A percentile compares a stretch with the other conserved stretches of the same genome.
Evolutionary conservation across 2,888 invertebrate genomes (phyloP).

Genomic region (Griposia aprilina): DNA sequence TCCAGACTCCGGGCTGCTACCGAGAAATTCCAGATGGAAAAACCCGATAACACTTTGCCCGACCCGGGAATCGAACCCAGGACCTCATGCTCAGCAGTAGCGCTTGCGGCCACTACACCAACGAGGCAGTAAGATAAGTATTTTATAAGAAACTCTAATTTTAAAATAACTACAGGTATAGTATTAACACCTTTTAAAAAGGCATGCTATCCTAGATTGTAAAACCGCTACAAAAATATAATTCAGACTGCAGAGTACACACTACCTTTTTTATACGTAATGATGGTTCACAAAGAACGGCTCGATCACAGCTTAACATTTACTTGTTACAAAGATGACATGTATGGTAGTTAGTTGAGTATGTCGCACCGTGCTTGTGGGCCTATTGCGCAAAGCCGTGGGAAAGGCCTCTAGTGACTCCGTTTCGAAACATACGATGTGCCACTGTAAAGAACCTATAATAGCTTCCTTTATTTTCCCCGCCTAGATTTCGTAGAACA

Average conservation of each 20-base stretch:
- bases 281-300: constrained; percentile 7
- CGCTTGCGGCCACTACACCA: too few relatives aligned
- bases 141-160: neutral
- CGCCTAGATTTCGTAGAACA: constrained; percentile 33
- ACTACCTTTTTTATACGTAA: neutral
- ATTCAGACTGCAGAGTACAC: neutral
- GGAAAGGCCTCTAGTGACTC: constrained; percentile 67
- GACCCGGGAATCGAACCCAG: too few relatives aligned
- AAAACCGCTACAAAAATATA: neutral
- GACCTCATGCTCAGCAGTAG: too few relatives aligned
- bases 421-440: constrained; percentile 71
- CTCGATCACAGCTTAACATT: constrained; percentile 20
- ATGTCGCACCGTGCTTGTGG: constrained; percentile 50
- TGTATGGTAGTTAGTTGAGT: constrained; percentile 36
- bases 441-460: constrained; percentile 72
- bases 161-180: neutral
- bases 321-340: constrained; percentile 60
- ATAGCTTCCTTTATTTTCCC: constrained; percentile 75
- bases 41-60: too few relatives aligned
- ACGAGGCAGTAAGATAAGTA: too few relatives aligned
- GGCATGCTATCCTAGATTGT: neutral
- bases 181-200: too few relatives aligned
- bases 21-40: too few relatives aligned
- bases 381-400: constrained; percentile 72
- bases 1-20: too few relatives aligned